These are phyloP conservation scores for Brachionus calyciflorus DNA, from an alignment of 1,140 invertebrate genomes.

Conservation along the genomic window DNA sequence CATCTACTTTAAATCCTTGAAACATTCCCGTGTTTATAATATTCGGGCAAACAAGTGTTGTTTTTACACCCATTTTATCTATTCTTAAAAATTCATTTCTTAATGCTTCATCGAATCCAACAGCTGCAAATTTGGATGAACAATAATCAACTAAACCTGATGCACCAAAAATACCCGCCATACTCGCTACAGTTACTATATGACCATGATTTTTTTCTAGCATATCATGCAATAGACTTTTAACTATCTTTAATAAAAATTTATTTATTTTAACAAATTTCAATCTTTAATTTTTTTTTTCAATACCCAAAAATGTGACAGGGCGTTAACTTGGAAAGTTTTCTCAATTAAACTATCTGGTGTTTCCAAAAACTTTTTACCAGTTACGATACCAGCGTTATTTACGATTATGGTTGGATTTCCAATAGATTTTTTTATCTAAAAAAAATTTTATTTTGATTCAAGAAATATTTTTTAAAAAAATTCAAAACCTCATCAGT, in stretches of 20 bases:
- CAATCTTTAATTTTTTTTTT: not conserved
- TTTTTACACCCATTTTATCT: constrained; percentile 69
- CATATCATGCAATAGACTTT: constrained; percentile 77
- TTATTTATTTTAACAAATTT: not conserved
- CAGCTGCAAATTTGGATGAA: constrained; percentile 86
- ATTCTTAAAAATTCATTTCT: constrained; percentile 52
- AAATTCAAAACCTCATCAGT: constrained; percentile 75
- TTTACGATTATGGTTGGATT: constrained; percentile 84
- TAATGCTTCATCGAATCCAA: constrained; percentile 78
- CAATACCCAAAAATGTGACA: constrained; percentile 67
- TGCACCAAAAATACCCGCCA: constrained; percentile 70
- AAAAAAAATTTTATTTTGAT: too few species aligned
- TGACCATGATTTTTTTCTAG: constrained; percentile 77
- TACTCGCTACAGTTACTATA: constrained; percentile 87
- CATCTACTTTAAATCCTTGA: constrained; percentile 63
- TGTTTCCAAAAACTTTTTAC: constrained; percentile 75
- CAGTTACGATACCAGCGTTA: constrained; percentile 88
- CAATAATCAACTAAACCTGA: constrained; percentile 86
- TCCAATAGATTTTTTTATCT: constrained; percentile 66
- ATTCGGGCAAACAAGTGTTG: constrained; percentile 86
- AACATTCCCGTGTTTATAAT: constrained; percentile 96
- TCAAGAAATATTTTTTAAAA: too few species aligned
- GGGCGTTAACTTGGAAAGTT: constrained; percentile 68
- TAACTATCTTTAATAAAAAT: constrained; percentile 51
- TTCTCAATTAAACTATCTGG: constrained; percentile 69